Evolutionary conservation across 2,888 invertebrate genomes (phyloP).

Genomic region (Orchesella flavescens): DNA sequence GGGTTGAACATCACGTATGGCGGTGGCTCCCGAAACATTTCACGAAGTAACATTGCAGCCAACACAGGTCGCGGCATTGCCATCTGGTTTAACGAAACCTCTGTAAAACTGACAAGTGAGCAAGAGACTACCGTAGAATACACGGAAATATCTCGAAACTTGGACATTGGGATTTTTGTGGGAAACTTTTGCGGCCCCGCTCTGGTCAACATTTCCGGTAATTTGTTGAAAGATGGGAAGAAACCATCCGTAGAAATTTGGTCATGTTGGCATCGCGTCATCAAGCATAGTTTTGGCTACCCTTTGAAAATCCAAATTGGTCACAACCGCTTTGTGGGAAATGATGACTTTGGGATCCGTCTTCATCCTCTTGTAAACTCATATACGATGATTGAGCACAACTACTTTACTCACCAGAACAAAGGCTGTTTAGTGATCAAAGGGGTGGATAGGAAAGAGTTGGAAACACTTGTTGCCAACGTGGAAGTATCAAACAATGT

Average conservation of each 20-base stretch:
- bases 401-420: conserved; percentile 87
- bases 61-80: conserved; percentile 92
- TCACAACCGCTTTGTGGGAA: conserved; percentile 87
- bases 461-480: conserved; percentile 83
- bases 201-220: conserved; percentile 93
- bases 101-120: conserved; percentile 86
- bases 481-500: conserved; percentile 88
- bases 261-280: conserved; percentile 82
- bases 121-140: conserved; percentile 91
- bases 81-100: conserved; percentile 91
- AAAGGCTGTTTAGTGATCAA: conserved; percentile 89
- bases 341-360: conserved; percentile 82
- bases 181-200: conserved; percentile 92
- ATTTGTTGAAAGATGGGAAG: conserved; percentile 86
- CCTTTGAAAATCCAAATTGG: conserved; percentile 82
- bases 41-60: conserved; percentile 86
- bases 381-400: conserved; percentile 86
- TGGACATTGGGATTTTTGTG: conserved; percentile 90
- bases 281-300: conserved; percentile 58
- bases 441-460: conserved; percentile 86
- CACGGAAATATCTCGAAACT: conserved; percentile 89
- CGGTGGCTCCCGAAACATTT: conserved; percentile 94
- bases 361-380: conserved; percentile 88
- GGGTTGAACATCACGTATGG: conserved; percentile 96
- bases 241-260: conserved; percentile 87